Evolutionary conservation across 2,797 vertebrate genomes (phyloP).

Genomic region (Synaphobranchus kaupii): DNA sequence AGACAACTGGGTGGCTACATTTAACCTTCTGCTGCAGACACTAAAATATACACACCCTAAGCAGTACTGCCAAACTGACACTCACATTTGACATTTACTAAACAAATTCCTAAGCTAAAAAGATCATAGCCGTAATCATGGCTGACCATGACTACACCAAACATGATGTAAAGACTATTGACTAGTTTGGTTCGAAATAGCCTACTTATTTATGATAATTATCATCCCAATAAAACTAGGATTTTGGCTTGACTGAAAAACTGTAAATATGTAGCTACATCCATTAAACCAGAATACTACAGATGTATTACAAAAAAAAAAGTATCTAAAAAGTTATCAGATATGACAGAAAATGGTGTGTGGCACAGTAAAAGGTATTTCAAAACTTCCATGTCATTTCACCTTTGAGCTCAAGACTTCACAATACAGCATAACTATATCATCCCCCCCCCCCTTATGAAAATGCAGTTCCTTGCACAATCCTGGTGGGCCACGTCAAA

Average conservation of each 20-base stretch:
- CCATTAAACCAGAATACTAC: neutral
- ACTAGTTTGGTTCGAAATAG: neutral
- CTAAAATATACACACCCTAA: neutral
- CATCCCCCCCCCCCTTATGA: neutral
- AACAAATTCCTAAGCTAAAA: neutral
- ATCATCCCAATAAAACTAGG: neutral
- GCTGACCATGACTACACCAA: neutral
- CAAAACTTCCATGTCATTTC: neutral
- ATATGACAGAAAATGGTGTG: neutral
- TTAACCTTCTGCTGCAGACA: neutral
- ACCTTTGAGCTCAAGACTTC: slow-evolving; percentile 9
- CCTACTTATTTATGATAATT: neutral
- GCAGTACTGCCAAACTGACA: neutral
- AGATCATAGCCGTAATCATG: neutral
- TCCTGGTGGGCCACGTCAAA: neutral
- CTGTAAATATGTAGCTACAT: neutral
- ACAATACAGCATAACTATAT: neutral
- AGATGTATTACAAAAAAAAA: neutral
- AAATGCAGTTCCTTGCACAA: neutral
- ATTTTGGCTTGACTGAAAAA: neutral
- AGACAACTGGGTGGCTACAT: neutral
- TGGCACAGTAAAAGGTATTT: neutral
- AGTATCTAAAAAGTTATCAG: neutral
- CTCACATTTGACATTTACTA: neutral
- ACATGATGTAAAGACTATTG: neutral